Conservation (phyloP, 2,113 vertebrate species). For the Marmota flaviventris region DNA sequence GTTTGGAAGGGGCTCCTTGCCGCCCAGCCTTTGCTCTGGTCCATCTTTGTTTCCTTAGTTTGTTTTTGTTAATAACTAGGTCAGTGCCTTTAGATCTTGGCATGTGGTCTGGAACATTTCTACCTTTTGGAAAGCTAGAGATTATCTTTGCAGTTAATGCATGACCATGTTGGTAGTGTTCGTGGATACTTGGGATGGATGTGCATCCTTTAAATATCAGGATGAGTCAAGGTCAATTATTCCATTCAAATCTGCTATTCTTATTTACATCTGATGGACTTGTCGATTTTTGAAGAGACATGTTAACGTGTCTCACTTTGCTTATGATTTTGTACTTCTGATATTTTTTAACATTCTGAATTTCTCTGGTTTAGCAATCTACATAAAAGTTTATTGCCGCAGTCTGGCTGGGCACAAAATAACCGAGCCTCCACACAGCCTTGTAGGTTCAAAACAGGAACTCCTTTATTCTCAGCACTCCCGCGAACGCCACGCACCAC, state of each 20-base stretch:
- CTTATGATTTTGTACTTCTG: slow-evolving; percentile 37
- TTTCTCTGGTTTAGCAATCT: slow-evolving; percentile 27
- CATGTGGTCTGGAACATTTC: neutral
- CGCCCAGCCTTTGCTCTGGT: neutral
- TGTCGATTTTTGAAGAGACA: slow-evolving; percentile 8
- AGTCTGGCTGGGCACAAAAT: no score
- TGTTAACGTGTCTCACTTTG: neutral
- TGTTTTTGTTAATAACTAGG: no score
- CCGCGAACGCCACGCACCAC: no score
- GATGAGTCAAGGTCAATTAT: slow-evolving; percentile 29
- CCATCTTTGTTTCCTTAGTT: neutral
- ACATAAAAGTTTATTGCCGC: slow-evolving; percentile 25
- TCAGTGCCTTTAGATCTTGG: neutral
- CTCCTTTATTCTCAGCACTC: no score
- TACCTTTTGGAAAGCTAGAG: slow-evolving; percentile 1
- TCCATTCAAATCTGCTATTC: neutral
- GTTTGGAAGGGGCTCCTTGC: neutral
- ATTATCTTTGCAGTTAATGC: neutral
- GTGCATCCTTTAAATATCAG: neutral
- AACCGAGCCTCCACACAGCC: no score
- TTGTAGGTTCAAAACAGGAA: no score
- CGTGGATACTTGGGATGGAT: neutral
- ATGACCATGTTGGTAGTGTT: neutral
- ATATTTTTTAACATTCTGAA: slow-evolving; percentile 4
- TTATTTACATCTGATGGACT: slow-evolving; percentile 1